Base-by-base conservation (phyloP, 2,888 invertebrate genomes). In the Oxytorus armatus region DNA sequence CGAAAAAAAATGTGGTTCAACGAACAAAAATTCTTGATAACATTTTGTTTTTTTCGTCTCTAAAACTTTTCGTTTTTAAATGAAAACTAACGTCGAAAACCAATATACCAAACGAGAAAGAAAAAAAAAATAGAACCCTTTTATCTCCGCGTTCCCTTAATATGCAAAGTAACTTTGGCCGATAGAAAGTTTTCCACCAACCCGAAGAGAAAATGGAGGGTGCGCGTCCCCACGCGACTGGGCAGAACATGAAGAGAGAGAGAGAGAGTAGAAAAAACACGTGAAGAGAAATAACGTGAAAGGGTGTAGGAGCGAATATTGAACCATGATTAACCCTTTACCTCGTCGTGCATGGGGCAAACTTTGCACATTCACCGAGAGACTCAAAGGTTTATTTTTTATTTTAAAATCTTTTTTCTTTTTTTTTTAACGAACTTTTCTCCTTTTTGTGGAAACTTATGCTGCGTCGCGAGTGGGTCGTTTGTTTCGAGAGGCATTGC, bases 271-370 rank as follows among this genome's bases (percentile, higher is more conserved):
- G 18, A 47, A 57, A 63, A 73, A 61, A 33, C 44, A 55, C 18
- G 25, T 10, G 36, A 61, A 76, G 72, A 53, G 59, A 77, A 73
- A 80, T 77, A 73, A 77, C 63, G 63, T 47, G 49, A 77, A 73
- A 73, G 70, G 55, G 61, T 47, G 66, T 23, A 55, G 73, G 47
- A 39, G 68, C 63, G 72, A 69, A 80, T 77, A 77, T 80, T 68
- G 76, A 61, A 68, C 63, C 63, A 73, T 68, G 55, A 80, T 80
- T 80, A 77, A 73, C 76, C 77, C 80, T 73, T 80, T 80, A 77
- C 42, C 68, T 76, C 29, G 33, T 68, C 61, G 36, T 68, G 61
- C 18, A 42, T 39, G 77, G 73, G 55, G 63, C 61, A 73, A 77
- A 79, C 55, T 80, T 80, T 68, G 39, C 68, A 69, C 68, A 51